Base-by-base conservation (phyloP, 2,113 vertebrate species). In the Corydoras maculifer region DNA sequence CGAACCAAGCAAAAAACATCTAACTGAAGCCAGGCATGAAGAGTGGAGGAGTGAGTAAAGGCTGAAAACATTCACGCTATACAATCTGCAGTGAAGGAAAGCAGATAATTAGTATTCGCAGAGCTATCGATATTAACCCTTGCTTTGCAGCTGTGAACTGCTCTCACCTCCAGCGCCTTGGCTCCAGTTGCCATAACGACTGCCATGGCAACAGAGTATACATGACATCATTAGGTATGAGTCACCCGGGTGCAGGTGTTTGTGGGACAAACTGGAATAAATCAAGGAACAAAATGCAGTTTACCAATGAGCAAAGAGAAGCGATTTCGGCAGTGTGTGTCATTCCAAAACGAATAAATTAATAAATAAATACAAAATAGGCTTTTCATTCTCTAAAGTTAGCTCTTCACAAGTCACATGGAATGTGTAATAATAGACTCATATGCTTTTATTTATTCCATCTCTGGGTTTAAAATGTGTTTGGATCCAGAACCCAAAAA, bases 181-280 rank as follows among this genome's bases (percentile, higher is more conserved):
- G 70, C 73, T 71, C 30, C 15, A 29, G 84, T 86, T 86, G 76
- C 84, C 78, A 82, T 83, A 82, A 76, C 70, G 15, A 85, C 77
- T 81, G 74, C 84, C 82, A 86, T 87, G 79, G 85, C 79, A 86
- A 88, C 83, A 35, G 75, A 81, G 73, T 59, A 65, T 59, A 63
- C 67, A 75, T 85, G 86, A 87, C 86, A 83, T 86, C 84, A 86
- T 79, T 71, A 65, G 75, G 74, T 78, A 67, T 87, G 85, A 88
- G 84, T 87, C 83, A 86, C 65, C 14, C 10, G 68, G 68, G 49
- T 51, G 60, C 48, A 43, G 69, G 70, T 54, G 50, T 68, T 71
- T 77, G 72, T 64, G 62, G 75, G 69, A 75, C 65, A 59, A 74
- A 74, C 10, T 62, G 58, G 13, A 18, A 57, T 68, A 54, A 15